These are phyloP conservation scores for Steatocranus sp. DNA, from an alignment of 2,797 vertebrate genomes.

Conservation along the genomic window DNA sequence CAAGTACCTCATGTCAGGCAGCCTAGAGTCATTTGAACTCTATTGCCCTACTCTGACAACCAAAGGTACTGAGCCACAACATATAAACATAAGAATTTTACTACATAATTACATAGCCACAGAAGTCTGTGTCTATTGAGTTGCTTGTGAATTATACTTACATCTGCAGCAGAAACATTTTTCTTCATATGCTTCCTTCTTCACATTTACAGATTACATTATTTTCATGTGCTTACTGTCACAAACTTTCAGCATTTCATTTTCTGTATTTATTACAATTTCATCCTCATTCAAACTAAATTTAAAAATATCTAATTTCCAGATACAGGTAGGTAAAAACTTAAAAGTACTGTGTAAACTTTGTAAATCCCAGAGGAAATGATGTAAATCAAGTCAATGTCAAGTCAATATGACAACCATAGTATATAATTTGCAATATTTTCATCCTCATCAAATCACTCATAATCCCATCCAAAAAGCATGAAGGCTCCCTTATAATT, in stretches of 20 bases:
- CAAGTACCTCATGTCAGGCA: neutral
- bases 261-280: neutral
- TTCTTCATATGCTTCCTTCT: neutral
- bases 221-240: neutral
- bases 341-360: neutral
- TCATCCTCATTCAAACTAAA: neutral
- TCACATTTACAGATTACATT: neutral
- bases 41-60: constrained; percentile 39
- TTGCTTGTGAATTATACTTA: neutral
- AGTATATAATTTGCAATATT: neutral
- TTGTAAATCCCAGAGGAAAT: neutral
- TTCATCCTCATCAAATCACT: neutral
- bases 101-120: neutral
- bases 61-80: constrained; percentile 1
- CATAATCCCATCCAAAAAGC: neutral
- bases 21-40: constrained; percentile 19
- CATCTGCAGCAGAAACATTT: neutral
- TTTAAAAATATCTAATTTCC: neutral
- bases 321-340: neutral
- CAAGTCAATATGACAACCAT: neutral
- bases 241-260: neutral
- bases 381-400: neutral
- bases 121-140: neutral
- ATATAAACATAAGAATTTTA: neutral
- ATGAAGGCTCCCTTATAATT: neutral